Conservation (phyloP, 2,888 invertebrate genomes). For the Standfussiana lucernea region DNA sequence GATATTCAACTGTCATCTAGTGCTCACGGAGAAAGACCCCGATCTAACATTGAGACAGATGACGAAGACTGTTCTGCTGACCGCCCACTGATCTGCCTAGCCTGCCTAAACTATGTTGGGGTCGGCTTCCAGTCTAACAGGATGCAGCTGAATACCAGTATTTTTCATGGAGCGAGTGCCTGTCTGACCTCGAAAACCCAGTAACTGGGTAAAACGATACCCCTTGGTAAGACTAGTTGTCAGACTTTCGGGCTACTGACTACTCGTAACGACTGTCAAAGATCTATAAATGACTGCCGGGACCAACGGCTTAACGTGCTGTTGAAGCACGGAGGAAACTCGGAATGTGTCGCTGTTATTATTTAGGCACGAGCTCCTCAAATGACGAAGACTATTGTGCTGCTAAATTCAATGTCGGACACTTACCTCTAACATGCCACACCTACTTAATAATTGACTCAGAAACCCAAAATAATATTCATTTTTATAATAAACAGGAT, state of each 20-base stretch:
- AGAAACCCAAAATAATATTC: conserved; percentile 54
- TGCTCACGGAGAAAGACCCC: neutral
- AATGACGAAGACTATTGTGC: neutral
- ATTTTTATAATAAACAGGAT: conserved; percentile 57
- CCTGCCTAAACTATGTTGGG: neutral
- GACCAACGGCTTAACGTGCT: neutral
- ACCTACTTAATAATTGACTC: conserved; percentile 44
- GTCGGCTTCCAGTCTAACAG: neutral
- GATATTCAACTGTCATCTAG: conserved; percentile 11
- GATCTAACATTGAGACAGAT: neutral
- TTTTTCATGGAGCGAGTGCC: neutral
- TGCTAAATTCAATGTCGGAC: conserved; percentile 32
- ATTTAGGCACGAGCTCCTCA: neutral
- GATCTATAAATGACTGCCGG: neutral
- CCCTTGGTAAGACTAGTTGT: neutral
- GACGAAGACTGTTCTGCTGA: neutral
- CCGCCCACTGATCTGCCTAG: neutral
- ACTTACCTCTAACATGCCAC: conserved; percentile 30
- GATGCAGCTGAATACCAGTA: neutral
- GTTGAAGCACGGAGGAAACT: neutral
- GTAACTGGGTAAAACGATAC: neutral
- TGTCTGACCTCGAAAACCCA: neutral
- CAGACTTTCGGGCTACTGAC: neutral
- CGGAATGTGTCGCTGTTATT: neutral
- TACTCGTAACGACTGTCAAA: neutral